These are phyloP conservation scores for Hypsibius dujardini DNA, from an alignment of 1,140 invertebrate genomes.

Conservation along the genomic window DNA sequence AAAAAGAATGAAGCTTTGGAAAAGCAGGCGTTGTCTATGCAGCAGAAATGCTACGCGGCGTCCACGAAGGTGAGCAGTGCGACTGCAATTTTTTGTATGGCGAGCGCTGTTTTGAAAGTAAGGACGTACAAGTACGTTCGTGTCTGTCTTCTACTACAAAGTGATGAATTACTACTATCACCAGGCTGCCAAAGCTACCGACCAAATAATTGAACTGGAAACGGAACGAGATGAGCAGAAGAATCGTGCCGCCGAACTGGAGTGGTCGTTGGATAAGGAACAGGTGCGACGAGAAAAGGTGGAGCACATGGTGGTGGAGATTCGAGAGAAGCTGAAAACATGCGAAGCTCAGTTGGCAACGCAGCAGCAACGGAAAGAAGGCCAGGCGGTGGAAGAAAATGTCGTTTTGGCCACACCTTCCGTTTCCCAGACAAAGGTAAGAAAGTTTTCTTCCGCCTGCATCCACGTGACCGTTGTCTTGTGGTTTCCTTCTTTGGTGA, in stretches of 20 bases:
- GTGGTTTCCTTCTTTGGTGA: neutral
- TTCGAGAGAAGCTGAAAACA: conserved; percentile 9
- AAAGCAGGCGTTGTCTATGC: no score
- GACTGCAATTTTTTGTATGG: no score
- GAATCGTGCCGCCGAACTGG: conserved; percentile 84
- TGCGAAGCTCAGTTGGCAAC: neutral
- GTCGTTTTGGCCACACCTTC: neutral
- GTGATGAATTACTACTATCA: neutral
- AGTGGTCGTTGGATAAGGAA: conserved; percentile 70
- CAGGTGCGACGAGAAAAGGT: conserved; percentile 19
- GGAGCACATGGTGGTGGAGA: conserved; percentile 18
- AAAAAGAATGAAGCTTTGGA: no score
- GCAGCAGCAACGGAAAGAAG: neutral
- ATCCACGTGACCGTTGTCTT: neutral
- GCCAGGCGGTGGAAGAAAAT: neutral
- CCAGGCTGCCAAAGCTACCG: neutral
- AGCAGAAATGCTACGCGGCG: no score
- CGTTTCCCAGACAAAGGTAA: conserved; percentile 40
- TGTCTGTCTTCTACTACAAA: neutral
- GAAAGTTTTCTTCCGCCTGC: neutral
- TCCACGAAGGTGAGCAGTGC: no score
- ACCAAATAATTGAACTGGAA: no score
- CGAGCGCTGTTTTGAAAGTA: neutral
- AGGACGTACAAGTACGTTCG: neutral
- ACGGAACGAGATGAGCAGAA: conserved; percentile 42